Evolutionary conservation across 2,888 invertebrate species (phyloP).

Genomic region (Drosophila kuntzei): DNA sequence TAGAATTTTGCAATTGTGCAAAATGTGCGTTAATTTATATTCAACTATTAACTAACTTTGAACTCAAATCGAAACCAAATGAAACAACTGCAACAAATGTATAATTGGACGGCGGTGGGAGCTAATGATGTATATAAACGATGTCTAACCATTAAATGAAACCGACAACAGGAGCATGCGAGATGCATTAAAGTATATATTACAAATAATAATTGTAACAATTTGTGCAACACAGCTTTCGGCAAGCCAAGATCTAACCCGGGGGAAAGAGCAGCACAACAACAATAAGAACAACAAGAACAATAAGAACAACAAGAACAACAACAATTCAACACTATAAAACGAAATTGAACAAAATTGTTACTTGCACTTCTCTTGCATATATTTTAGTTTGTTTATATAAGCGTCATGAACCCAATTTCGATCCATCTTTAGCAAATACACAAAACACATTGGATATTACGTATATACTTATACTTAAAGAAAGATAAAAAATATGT

Average conservation of each 20-base stretch:
- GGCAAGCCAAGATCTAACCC: slow-evolving; percentile 36
- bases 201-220: slow-evolving; percentile 26
- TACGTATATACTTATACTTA: not conserved
- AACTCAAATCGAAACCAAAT: slow-evolving; percentile 32
- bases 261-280: slow-evolving; percentile 1
- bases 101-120: slow-evolving; percentile 22
- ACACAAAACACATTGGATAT: slow-evolving; percentile 2
- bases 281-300: not conserved
- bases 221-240: slow-evolving; percentile 58
- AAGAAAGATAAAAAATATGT: not conserved
- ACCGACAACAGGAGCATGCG: slow-evolving; percentile 11
- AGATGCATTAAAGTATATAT: slow-evolving; percentile 1
- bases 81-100: slow-evolving; percentile 11
- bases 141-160: slow-evolving; percentile 31
- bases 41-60: slow-evolving; percentile 49
- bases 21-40: slow-evolving; percentile 42
- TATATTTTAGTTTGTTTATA: slow-evolving; percentile 30
- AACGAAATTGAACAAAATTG: slow-evolving; percentile 44
- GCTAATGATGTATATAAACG: slow-evolving; percentile 44
- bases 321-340: slow-evolving; percentile 4
- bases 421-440: slow-evolving; percentile 17
- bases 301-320: slow-evolving; percentile 6
- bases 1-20: slow-evolving; percentile 47
- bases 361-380: slow-evolving; percentile 36
- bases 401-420: slow-evolving; percentile 25